These are phyloP conservation scores for Triplophysa bombifrons DNA, from an alignment of 2,797 vertebrate species.

Conservation along the genomic window DNA sequence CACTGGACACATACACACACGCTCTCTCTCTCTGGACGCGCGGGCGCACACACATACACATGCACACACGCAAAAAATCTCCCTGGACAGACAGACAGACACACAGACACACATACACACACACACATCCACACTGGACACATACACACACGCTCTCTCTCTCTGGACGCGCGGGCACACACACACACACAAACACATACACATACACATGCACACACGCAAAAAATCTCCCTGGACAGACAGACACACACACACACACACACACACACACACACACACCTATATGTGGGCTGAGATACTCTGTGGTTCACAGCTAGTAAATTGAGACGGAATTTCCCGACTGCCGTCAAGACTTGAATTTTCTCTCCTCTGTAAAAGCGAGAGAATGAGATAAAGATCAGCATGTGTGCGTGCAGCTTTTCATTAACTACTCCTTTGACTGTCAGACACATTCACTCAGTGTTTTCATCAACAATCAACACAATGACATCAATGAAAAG, in stretches of 20 bases:
- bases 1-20: no score
- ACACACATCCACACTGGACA: no score
- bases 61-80: no score
- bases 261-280: conserved; percentile 31
- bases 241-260: neutral
- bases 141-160: conserved; percentile 3
- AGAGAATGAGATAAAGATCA: conserved; percentile 53
- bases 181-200: no score
- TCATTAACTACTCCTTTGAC: conserved; percentile 67
- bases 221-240: no score
- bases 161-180: neutral
- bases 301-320: conserved; percentile 56
- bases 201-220: no score
- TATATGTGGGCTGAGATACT: conserved; percentile 38
- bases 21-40: no score
- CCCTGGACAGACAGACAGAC: no score
- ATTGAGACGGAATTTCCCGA: conserved; percentile 64
- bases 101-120: neutral
- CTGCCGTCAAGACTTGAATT: conserved; percentile 57
- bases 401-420: conserved; percentile 55
- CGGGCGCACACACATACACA: neutral
- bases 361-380: conserved; percentile 52
- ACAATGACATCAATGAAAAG: conserved; percentile 58
- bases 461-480: conserved; percentile 52
- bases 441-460: conserved; percentile 40